A percentile compares a stretch with the other conserved stretches of the same genome.
These are phyloP conservation scores for Pedetes capensis DNA, from an alignment of 2,113 vertebrate species.

Conservation along the genomic window DNA sequence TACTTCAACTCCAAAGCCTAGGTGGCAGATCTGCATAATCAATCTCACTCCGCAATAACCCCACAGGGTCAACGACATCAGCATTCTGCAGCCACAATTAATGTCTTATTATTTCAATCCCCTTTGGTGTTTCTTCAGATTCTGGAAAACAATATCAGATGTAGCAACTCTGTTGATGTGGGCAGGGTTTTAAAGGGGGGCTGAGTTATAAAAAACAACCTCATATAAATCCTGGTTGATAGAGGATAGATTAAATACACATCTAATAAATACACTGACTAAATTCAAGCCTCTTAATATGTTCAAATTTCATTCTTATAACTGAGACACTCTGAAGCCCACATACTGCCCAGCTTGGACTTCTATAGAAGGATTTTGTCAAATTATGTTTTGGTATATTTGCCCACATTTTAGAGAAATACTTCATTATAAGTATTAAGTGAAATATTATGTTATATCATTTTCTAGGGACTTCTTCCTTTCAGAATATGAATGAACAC, in stretches of 20 bases:
- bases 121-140: conserved; percentile 39
- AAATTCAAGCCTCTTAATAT: neutral
- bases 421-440: neutral
- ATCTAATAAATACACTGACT: neutral
- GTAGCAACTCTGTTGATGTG: conserved; percentile 27
- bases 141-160: conserved; percentile 55
- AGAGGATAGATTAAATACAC: neutral
- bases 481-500: neutral
- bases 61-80: conserved; percentile 25
- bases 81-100: conserved; percentile 30
- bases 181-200: neutral
- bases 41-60: conserved; percentile 65
- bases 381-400: neutral
- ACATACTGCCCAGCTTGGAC: neutral
- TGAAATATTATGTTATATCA: neutral
- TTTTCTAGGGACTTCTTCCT: conserved; percentile 10
- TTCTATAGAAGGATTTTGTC: neutral
- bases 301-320: neutral
- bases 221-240: neutral
- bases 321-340: neutral
- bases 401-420: neutral
- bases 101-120: conserved; percentile 55
- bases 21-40: conserved; percentile 68
- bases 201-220: neutral
- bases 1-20: conserved; percentile 53